Evolutionary conservation across 2,113 vertebrate species (phyloP).

Genomic region (Colinus virginianus): DNA sequence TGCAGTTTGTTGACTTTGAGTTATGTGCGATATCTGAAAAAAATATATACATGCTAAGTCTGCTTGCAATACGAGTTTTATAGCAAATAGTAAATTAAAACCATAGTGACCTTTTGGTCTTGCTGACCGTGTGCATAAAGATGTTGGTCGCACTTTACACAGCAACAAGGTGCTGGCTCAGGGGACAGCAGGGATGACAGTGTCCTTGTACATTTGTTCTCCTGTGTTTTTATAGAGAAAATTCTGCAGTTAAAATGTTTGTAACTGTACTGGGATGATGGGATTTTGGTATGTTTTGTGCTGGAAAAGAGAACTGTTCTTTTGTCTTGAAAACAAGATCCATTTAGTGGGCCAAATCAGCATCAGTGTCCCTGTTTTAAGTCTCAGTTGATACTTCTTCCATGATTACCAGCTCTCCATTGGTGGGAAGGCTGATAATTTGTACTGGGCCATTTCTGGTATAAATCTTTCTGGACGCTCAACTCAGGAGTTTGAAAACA

Average conservation of each 20-base stretch:
- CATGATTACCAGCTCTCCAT: not conserved
- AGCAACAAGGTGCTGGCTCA: conserved; percentile 68
- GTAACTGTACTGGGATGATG: not conserved
- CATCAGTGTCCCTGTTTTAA: not conserved
- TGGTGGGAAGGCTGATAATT: not conserved
- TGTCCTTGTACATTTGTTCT: conserved; percentile 74
- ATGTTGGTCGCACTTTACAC: conserved; percentile 81
- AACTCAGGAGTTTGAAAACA: not conserved
- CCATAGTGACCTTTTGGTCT: conserved; percentile 82
- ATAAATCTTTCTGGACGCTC: not conserved
- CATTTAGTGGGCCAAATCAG: not conserved
- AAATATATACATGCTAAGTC: conserved; percentile 33
- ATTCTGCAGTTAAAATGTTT: not conserved
- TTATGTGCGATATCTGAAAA: not conserved
- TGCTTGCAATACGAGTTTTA: conserved; percentile 53
- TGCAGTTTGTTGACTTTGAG: conserved; percentile 28
- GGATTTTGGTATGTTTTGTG: not conserved
- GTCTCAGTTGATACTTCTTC: not conserved
- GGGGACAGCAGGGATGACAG: conserved; percentile 47
- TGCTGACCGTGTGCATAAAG: conserved; percentile 77
- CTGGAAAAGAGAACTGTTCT: not conserved
- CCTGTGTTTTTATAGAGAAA: not conserved
- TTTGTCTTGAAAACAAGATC: not conserved
- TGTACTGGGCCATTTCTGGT: not conserved
- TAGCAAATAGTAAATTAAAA: conserved; percentile 83